Conservation (phyloP, 2,113 vertebrate genomes). For the Mormyrus lacerda region DNA sequence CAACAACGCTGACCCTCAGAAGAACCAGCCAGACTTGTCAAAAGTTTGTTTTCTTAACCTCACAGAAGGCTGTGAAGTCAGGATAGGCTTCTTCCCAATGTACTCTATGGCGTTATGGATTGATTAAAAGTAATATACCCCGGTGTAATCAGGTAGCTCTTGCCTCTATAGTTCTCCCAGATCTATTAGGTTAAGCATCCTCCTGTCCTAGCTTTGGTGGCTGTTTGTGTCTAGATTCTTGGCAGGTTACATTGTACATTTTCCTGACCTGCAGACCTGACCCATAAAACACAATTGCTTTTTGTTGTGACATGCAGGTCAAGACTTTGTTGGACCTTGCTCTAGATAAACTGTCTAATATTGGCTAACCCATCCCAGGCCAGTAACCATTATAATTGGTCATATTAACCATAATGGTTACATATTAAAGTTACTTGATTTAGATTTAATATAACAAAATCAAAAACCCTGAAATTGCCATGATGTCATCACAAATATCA, state of each 20-base stretch:
- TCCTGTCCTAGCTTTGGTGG: constrained; percentile 49
- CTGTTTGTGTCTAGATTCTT: constrained; percentile 17
- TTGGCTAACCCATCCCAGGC: no score
- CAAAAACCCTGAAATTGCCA: neutral
- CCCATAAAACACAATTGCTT: neutral
- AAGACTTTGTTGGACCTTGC: neutral
- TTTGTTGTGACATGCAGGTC: neutral
- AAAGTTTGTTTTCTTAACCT: constrained; percentile 63
- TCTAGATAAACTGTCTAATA: neutral
- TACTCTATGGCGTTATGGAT: constrained; percentile 60
- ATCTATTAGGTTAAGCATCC: constrained; percentile 70
- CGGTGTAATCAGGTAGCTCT: constrained; percentile 56
- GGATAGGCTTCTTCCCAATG: constrained; percentile 55
- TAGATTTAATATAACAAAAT: neutral
- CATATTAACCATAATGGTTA: neutral
- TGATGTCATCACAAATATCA: neutral
- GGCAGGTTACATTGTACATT: neutral
- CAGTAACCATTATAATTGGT: neutral
- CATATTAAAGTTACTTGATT: neutral
- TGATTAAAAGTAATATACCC: constrained; percentile 67
- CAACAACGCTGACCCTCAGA: constrained; percentile 31
- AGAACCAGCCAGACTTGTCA: constrained; percentile 44
- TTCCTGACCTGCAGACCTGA: neutral
- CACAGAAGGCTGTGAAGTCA: constrained; percentile 65
- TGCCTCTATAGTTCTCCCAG: constrained; percentile 57